Conservation (phyloP, 1,140 invertebrate species). For the Olivierus martensii region DNA sequence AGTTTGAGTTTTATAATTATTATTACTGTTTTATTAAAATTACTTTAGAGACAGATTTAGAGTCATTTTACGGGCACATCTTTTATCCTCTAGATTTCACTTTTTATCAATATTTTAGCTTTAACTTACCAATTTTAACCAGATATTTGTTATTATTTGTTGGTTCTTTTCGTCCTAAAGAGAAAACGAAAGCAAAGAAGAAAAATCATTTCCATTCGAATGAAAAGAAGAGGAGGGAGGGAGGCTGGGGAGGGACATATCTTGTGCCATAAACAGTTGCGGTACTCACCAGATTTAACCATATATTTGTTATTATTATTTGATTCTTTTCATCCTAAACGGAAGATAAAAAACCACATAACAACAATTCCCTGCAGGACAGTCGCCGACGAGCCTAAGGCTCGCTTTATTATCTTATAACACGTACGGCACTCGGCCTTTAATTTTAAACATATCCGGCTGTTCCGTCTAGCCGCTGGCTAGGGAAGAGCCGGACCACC, state of each 20-base stretch:
- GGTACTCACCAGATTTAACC: slow-evolving; percentile 89
- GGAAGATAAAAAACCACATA: slow-evolving; percentile 16
- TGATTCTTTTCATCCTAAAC: slow-evolving; percentile 69
- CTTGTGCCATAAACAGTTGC: background rate
- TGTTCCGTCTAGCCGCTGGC: too few relatives aligned
- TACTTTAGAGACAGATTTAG: too few relatives aligned
- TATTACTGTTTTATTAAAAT: too few relatives aligned
- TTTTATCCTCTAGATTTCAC: slow-evolving; percentile 25
- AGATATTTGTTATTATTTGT: slow-evolving; percentile 81
- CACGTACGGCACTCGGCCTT: too few relatives aligned
- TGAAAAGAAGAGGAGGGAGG: background rate
- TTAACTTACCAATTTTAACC: slow-evolving; percentile 73
- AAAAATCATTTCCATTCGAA: slow-evolving; percentile 1
- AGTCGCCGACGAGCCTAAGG: too few relatives aligned
- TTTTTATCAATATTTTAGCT: slow-evolving; percentile 15
- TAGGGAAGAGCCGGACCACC: too few relatives aligned
- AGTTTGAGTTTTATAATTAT: too few relatives aligned
- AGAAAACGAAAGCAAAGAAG: slow-evolving; percentile 25
- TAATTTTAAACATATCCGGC: background rate
- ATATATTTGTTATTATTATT: slow-evolving; percentile 89
- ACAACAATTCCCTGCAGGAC: slow-evolving; percentile 1
- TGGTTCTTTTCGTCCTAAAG: slow-evolving; percentile 82
- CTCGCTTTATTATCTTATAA: too few relatives aligned
- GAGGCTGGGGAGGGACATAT: too few relatives aligned
- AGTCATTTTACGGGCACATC: slow-evolving; percentile 13